Conservation (phyloP, 2,888 invertebrate genomes). For the Polymixis lichenea region DNA sequence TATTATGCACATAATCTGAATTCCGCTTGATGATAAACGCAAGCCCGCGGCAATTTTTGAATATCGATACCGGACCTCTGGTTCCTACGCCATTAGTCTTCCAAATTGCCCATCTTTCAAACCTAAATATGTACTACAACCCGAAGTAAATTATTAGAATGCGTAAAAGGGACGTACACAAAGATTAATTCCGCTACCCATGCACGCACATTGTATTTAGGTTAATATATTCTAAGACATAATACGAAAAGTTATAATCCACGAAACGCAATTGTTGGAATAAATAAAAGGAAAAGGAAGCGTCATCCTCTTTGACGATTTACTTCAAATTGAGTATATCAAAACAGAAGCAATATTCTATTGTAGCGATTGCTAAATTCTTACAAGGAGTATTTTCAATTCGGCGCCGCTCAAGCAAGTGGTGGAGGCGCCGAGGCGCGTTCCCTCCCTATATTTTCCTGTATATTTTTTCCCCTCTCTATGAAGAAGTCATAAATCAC, state of each 20-base stretch:
- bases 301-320: slow-evolving; percentile 55
- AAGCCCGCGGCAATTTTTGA: slow-evolving; percentile 53
- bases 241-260: slow-evolving; percentile 51
- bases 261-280: slow-evolving; percentile 42
- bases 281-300: slow-evolving; percentile 52
- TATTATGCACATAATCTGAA: slow-evolving; percentile 47
- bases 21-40: slow-evolving; percentile 50
- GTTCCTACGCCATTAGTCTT: slow-evolving; percentile 61
- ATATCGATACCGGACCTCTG: slow-evolving; percentile 62
- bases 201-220: slow-evolving; percentile 63
- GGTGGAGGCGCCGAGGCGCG: slow-evolving; percentile 57
- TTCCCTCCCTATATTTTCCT: slow-evolving; percentile 78
- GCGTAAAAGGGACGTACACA: slow-evolving; percentile 59
- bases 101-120: slow-evolving; percentile 67
- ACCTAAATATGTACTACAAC: slow-evolving; percentile 65
- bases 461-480: slow-evolving; percentile 87
- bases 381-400: slow-evolving; percentile 71
- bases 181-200: slow-evolving; percentile 62
- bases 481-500: slow-evolving; percentile 90
- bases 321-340: slow-evolving; percentile 58
- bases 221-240: slow-evolving; percentile 52
- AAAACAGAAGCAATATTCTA: slow-evolving; percentile 53
- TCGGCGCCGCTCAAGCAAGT: slow-evolving; percentile 66
- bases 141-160: slow-evolving; percentile 68
- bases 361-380: slow-evolving; percentile 68